Conservation (phyloP, 1,140 invertebrate genomes). For the Eurosta solidaginis region DNA sequence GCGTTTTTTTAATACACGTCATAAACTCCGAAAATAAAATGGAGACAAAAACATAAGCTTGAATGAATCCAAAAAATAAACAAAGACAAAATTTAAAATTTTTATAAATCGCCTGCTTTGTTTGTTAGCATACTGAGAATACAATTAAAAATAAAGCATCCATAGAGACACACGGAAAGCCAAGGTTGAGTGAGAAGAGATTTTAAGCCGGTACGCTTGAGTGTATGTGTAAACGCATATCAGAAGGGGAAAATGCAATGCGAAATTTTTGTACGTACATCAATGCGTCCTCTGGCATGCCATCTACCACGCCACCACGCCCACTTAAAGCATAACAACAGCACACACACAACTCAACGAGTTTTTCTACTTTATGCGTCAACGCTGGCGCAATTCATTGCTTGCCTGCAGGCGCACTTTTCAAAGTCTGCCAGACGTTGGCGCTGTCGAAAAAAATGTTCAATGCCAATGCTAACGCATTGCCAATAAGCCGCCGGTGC, state of each 20-base stretch:
- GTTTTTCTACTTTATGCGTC: not conserved
- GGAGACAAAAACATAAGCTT: not conserved
- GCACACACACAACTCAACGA: no score
- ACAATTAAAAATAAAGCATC: not conserved
- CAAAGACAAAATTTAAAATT: constrained; percentile 9
- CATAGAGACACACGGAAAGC: not conserved
- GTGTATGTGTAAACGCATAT: not conserved
- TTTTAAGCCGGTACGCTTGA: not conserved
- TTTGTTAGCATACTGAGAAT: not conserved
- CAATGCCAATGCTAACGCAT: constrained; percentile 14
- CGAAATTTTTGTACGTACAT: not conserved
- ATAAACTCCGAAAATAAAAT: constrained; percentile 4
- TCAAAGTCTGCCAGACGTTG: not conserved
- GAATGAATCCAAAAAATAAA: constrained; percentile 13
- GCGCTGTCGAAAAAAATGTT: not conserved
- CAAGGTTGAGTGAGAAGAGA: not conserved
- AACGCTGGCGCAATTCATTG: constrained; percentile 3
- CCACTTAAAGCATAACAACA: not conserved
- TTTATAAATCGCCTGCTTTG: not conserved
- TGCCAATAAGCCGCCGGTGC: not conserved
- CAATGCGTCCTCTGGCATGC: not conserved
- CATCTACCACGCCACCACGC: not conserved
- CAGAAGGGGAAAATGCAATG: not conserved
- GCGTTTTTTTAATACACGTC: not conserved
- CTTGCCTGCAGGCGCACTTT: constrained; percentile 13